Evolutionary conservation across 2,113 vertebrate genomes (phyloP), one percentile per base, ranked within the genome.

Genomic region (Aphyosemion australe): DNA sequence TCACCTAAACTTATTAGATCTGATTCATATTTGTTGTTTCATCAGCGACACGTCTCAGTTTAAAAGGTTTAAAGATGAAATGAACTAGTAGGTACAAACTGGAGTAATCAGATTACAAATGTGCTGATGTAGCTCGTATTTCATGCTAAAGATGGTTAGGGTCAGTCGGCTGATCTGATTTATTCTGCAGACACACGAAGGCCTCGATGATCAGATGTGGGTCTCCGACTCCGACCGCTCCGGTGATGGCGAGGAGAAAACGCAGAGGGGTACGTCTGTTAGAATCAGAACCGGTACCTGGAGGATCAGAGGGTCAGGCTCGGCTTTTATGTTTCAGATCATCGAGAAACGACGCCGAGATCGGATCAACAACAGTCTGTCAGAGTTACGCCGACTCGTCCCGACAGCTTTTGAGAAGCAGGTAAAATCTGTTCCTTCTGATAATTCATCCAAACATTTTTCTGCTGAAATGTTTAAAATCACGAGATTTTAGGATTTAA

Each of bases 341-440:
- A 98, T 98, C 80, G 97, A 99, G 90, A 99, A 99, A 92, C 92
- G 96, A 82, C 94, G 96, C 62, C 91, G 96, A 78, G 96, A 98
- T 92, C 90, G 97, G 78, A 99, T 99, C 92, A 99, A 99, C 93
- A 95, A 92, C 91, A 97, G 97, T 66, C 91, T 98, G 91, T 94
- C 93, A 18, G 97, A 99, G 90, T 71, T 99, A 76, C 93, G 97
- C 75, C 77, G 95, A 66, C 93, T 99, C 63, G 95, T 99, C 82
- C 97, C 97, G 47, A 95, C 95, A 1, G 95, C 96, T 21, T 95
- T 96, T 86, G 95, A 99, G 92, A 98, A 98, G 88, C 96, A 98
- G 96, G 96, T 68, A 39, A 42, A 8, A 4, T 31, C 19, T 1
- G 26, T 4, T 26, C 26, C 5, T 2, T 26, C 5, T n/a, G n/a